Evolutionary conservation across 2,797 vertebrate species (phyloP).

Genomic region (Sebastes miniatus): DNA sequence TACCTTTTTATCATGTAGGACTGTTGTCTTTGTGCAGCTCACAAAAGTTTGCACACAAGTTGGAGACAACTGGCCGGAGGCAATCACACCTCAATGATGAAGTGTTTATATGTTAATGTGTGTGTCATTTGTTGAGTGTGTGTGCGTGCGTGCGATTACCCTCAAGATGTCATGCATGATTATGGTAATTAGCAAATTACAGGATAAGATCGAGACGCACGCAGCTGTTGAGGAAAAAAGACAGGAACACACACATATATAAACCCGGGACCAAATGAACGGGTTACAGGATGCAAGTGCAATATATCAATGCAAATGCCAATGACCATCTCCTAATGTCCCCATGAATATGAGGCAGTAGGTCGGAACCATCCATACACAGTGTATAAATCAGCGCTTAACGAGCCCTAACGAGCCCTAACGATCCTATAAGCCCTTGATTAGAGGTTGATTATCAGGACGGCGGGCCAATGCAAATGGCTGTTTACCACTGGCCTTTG

Average conservation of each 20-base stretch:
- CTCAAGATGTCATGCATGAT: conserved; percentile 36
- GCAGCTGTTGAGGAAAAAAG: conserved; percentile 17
- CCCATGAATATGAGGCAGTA: conserved; percentile 42
- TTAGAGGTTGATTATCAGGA: conserved; percentile 66
- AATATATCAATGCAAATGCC: conserved; percentile 54
- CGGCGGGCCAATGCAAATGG: conserved; percentile 41
- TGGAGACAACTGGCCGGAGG: conserved; percentile 11
- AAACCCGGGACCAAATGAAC: neutral
- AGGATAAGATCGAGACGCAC: conserved; percentile 34
- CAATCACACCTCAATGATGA: conserved; percentile 25
- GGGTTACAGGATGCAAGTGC: neutral
- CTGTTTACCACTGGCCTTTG: conserved; percentile 49
- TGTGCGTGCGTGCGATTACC: conserved; percentile 14
- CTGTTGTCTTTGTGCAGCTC: neutral
- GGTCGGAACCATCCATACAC: conserved; percentile 34
- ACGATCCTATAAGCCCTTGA: conserved; percentile 56
- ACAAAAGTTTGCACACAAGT: conserved; percentile 3
- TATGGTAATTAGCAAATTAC: conserved; percentile 57
- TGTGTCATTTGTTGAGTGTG: neutral
- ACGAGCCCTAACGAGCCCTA: conserved; percentile 55
- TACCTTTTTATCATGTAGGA: neutral
- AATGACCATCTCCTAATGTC: conserved; percentile 56
- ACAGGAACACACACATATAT: neutral
- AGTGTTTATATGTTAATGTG: neutral
- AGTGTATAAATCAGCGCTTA: conserved; percentile 62